Evolutionary conservation across 2,888 invertebrate genomes (phyloP).

Genomic region (Nesidiocoris tenuis): DNA sequence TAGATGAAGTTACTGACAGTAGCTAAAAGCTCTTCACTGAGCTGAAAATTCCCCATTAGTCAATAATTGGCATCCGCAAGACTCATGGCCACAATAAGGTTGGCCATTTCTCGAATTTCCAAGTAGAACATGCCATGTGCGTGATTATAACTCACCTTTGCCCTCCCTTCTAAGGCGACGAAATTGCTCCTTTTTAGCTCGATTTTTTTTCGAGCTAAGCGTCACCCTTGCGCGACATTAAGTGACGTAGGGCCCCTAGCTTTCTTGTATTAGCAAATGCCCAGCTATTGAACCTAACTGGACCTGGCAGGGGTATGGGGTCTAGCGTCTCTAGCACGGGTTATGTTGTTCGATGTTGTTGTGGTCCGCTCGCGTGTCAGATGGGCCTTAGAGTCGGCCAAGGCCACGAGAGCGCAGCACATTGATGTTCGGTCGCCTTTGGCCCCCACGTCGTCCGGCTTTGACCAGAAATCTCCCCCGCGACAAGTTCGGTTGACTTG

Average conservation of each 20-base stretch:
- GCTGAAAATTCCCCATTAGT: too few species aligned
- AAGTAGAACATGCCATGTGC: neutral
- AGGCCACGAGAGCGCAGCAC: conserved; percentile 41
- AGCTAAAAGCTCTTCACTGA: too few species aligned
- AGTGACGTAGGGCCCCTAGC: neutral
- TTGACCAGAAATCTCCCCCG: conserved; percentile 14
- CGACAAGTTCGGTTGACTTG: conserved; percentile 17
- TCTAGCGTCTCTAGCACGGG: neutral
- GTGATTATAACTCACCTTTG: neutral
- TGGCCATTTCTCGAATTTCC: too few species aligned
- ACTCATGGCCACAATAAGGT: too few species aligned
- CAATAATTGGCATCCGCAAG: too few species aligned
- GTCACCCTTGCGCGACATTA: neutral
- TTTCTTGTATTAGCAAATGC: neutral
- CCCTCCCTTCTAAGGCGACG: too few species aligned
- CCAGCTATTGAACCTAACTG: neutral
- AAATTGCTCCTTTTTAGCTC: neutral
- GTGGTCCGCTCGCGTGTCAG: conserved; percentile 23
- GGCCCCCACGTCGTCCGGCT: conserved; percentile 10
- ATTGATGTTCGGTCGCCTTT: conserved; percentile 26
- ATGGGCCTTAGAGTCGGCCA: conserved; percentile 39
- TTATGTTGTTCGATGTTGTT: neutral
- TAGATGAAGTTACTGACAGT: too few species aligned
- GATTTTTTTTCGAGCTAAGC: conserved; percentile 1
- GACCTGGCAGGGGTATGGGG: conserved; percentile 10